Evolutionary conservation across 1,140 invertebrate genomes (phyloP).

Genomic region (Drosophila teissieri): DNA sequence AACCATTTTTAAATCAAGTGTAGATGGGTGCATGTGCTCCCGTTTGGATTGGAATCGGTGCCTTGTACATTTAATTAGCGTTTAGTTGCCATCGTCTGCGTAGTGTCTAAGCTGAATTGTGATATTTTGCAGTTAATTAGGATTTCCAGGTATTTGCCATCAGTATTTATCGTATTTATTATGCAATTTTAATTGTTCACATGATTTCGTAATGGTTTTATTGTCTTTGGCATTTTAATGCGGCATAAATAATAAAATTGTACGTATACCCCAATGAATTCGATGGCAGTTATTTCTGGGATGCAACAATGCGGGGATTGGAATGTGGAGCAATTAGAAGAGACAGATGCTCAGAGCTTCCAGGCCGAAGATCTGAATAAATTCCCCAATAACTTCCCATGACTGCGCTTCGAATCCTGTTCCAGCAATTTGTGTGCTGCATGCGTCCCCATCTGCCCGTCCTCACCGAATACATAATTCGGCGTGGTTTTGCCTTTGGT

Average conservation of each 20-base stretch:
- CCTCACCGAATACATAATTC: constrained; percentile 48
- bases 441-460: constrained; percentile 33
- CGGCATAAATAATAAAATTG: constrained; percentile 70
- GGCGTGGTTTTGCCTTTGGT: constrained; percentile 10
- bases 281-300: constrained; percentile 20
- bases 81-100: constrained; percentile 63
- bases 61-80: constrained; percentile 82
- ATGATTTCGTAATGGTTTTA: constrained; percentile 82
- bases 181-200: constrained; percentile 81
- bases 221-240: constrained; percentile 77
- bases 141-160: constrained; percentile 80
- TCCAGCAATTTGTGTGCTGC: constrained; percentile 37
- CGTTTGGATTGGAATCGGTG: constrained; percentile 56
- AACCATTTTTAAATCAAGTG: background rate
- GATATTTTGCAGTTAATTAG: constrained; percentile 83
- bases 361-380: constrained; percentile 2
- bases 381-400: constrained; percentile 24
- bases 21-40: constrained; percentile 41
- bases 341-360: background rate
- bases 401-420: constrained; percentile 30
- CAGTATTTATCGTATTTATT: constrained; percentile 83
- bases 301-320: background rate
- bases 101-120: constrained; percentile 71
- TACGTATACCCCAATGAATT: constrained; percentile 20
- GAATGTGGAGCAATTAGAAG: constrained; percentile 17